Evolutionary conservation across 64 coral and sea anemone genomes (phyloP), one percentile per base, ranked within the genome.

Genomic region (Hydrozoanthus tunicans): DNA sequence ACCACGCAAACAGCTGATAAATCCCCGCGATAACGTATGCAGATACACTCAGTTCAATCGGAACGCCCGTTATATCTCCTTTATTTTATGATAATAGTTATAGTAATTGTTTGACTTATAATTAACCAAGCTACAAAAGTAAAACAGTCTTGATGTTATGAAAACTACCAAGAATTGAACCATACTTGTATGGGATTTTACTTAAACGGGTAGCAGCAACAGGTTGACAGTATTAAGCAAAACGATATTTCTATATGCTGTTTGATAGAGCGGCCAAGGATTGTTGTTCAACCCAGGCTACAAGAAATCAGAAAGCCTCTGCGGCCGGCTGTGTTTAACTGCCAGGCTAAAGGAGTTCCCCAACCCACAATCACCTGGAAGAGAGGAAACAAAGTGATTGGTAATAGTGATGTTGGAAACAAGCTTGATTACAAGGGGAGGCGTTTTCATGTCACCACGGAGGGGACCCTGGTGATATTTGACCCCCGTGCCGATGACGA

Each of bases 391-490:
- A 70, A 91, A 13, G 25, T 85, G 5, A 96, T 96, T 14, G 62
- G 75, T 7, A 53, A 66, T 62, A 89, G 74, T 52, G 58, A 82
- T 0, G 61, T 72, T 52, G 92, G 81, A 14, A 90, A 93, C 9
- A 77, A 90, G 25, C 64, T 96, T 13, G 82, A 88, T 66, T 93
- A 91, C 77, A 52, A 79, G 55, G 95, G 95, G 2, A 96, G 91
- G 26, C 59, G 92, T 53, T 92, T 68, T 59, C 90, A 93, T 59
- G 78, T 96, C 55, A 96, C 95, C 11, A 86, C 51, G 74, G 92
- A 96, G 77, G 95, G 95, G 7, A 76, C 92, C 54, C 62, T 96
- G 60, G 63, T 96, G 56, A 96, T 96, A 69, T 80, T 96, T 60
- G 86, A 96, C 53, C 95, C 95, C 56, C 89, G 92, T 5, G 89